A percentile compares a stretch with the other conserved stretches of the same genome.
These are phyloP conservation scores for Pangasianodon gigas DNA, from an alignment of 2,113 vertebrate genomes.

Conservation along the genomic window DNA sequence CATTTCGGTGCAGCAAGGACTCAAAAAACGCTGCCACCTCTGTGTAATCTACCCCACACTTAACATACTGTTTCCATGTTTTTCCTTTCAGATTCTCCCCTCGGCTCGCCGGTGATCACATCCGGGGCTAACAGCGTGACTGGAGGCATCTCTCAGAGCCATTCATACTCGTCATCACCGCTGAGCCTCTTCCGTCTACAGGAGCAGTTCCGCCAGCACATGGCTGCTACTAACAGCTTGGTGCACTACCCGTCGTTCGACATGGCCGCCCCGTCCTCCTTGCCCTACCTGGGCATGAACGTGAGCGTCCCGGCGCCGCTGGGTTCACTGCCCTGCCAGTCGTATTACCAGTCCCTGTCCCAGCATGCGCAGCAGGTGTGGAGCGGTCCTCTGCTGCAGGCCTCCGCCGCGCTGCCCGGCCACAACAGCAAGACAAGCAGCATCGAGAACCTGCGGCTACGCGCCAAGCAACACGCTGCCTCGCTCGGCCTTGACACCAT, in stretches of 20 bases:
- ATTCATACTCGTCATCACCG: conserved; percentile 95
- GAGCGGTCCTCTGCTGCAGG: conserved; percentile 91
- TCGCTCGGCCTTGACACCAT: conserved; percentile 94
- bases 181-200: conserved; percentile 97
- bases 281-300: conserved; percentile 95
- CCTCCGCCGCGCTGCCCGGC: conserved; percentile 79
- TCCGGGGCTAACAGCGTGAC: conserved; percentile 75
- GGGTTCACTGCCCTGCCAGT: conserved; percentile 94
- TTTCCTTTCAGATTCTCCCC: conserved; percentile 83
- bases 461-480: conserved; percentile 95
- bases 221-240: conserved; percentile 97
- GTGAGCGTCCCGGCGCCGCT: conserved; percentile 89
- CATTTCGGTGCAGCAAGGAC: background rate
- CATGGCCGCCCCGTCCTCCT: conserved; percentile 84
- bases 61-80: background rate
- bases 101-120: conserved; percentile 74
- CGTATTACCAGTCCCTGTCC: conserved; percentile 96
- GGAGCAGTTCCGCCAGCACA: conserved; percentile 98
- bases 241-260: conserved; percentile 97
- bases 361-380: conserved; percentile 93
- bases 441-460: conserved; percentile 95
- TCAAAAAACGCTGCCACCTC: background rate
- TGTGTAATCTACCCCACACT: background rate
- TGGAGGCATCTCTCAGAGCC: conserved; percentile 82
- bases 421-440: conserved; percentile 99